phyloP scores from a whole-genome alignment of 2,797 vertebrate genomes.

The Acanthurus tractus region DNA sequence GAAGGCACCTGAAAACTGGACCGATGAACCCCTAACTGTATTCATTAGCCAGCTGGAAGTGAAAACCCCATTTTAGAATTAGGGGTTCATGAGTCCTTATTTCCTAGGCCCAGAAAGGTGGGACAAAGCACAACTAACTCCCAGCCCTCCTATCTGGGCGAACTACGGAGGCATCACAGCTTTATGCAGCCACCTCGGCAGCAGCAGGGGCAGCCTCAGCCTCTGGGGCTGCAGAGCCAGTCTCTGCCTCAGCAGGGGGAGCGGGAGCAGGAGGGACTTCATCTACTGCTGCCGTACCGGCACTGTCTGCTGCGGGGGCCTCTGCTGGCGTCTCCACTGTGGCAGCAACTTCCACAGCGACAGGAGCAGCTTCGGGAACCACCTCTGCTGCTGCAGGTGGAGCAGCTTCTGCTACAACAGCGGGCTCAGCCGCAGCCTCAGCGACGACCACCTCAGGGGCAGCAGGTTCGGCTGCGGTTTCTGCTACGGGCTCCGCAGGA shows the following conservation, averaged over 20 bases:
- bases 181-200: slow-evolving; percentile 68
- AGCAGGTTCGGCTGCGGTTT: slow-evolving; percentile 19
- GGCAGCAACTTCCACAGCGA: slow-evolving; percentile 8
- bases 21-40: slow-evolving; percentile 53
- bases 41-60: not conserved
- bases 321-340: slow-evolving; percentile 40
- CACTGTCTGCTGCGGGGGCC: slow-evolving; percentile 59
- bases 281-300: slow-evolving; percentile 72
- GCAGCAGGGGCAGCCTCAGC: slow-evolving; percentile 58
- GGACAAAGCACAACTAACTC: slow-evolving; percentile 50
- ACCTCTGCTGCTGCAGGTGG: slow-evolving; percentile 13
- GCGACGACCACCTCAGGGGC: not conserved
- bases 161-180: slow-evolving; percentile 37
- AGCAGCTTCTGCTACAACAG: slow-evolving; percentile 39
- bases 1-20: slow-evolving; percentile 48
- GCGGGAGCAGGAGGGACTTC: slow-evolving; percentile 47
- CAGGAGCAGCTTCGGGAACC: not conserved
- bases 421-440: slow-evolving; percentile 34
- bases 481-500: slow-evolving; percentile 50
- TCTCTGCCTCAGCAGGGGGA: slow-evolving; percentile 48
- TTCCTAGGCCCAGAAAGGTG: slow-evolving; percentile 28
- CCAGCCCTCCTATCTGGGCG: slow-evolving; percentile 29
- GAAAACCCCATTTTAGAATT: not conserved
- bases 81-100: slow-evolving; percentile 57
- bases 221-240: slow-evolving; percentile 47